These are phyloP conservation scores for Raphicerus campestris DNA, from an alignment of 2,113 vertebrate species.

Conservation along the genomic window DNA sequence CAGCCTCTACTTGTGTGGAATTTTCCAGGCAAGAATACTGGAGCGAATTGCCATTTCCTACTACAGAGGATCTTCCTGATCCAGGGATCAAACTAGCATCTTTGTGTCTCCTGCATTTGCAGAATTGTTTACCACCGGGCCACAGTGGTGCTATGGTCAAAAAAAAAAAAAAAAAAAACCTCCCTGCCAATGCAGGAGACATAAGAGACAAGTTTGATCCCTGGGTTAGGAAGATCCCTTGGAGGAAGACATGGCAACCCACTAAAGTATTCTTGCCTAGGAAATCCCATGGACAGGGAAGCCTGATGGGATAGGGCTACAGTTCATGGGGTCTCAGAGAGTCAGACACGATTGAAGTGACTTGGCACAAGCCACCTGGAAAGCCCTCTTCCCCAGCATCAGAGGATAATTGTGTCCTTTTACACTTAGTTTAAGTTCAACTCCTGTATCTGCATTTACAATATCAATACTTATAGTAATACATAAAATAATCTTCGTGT, in stretches of 20 bases:
- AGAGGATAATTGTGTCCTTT: not conserved
- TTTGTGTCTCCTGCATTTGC: not conserved
- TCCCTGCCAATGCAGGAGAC: not conserved
- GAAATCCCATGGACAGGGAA: not conserved
- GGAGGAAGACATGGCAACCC: not conserved
- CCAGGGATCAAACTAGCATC: accelerated
- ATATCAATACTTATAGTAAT: not conserved
- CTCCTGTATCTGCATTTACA: not conserved
- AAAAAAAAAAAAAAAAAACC: not conserved
- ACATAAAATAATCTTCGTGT: not conserved
- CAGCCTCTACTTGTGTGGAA: not conserved
- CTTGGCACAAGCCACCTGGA: not conserved
- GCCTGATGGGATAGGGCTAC: not conserved
- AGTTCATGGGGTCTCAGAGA: not conserved
- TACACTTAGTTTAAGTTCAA: not conserved
- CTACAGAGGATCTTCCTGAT: not conserved
- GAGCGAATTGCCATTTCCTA: not conserved
- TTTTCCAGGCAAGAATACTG: not conserved
- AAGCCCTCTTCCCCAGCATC: not conserved
- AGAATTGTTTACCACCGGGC: not conserved
- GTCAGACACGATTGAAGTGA: not conserved
- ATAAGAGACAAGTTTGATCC: not conserved
- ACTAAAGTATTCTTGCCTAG: not conserved
- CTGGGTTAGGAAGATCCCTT: not conserved
- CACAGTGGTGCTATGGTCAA: not conserved